These are phyloP conservation scores for Agrotis segetum DNA, from an alignment of 2,888 invertebrate species.

Conservation along the genomic window DNA sequence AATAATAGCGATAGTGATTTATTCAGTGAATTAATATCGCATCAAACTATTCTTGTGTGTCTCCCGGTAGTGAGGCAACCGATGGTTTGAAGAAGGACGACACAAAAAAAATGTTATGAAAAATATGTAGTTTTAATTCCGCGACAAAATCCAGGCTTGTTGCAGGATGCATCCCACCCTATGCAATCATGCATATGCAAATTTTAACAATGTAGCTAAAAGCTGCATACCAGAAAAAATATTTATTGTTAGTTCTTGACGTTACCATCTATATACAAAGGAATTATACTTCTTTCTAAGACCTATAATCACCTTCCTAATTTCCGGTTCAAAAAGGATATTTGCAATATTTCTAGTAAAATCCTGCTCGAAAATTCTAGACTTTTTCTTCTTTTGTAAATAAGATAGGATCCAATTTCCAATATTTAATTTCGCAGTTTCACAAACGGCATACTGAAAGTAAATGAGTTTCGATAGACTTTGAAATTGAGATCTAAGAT, in stretches of 20 bases:
- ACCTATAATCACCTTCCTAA: background rate
- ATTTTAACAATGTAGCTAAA: background rate
- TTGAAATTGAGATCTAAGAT: slow-evolving; percentile 2
- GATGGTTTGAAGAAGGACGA: background rate
- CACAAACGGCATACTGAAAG: slow-evolving; percentile 23
- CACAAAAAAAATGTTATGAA: no score
- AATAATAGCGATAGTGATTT: slow-evolving; percentile 24
- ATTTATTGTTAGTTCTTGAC: no score
- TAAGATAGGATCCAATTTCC: background rate
- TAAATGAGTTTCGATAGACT: slow-evolving; percentile 19
- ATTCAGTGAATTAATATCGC: slow-evolving; percentile 28
- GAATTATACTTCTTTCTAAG: no score
- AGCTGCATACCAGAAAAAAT: no score
- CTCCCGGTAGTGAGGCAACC: slow-evolving; percentile 23
- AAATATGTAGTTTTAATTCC: no score
- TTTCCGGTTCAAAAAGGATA: background rate
- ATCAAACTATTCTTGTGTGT: slow-evolving; percentile 29
- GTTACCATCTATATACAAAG: no score
- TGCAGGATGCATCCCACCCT: no score
- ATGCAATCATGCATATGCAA: no score
- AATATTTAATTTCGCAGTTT: slow-evolving; percentile 38
- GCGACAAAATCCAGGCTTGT: no score
- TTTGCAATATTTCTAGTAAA: background rate
- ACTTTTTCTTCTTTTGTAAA: background rate
- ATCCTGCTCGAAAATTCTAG: background rate